Evolutionary conservation across 2,888 invertebrate genomes (phyloP).

Genomic region (Labia minor): DNA sequence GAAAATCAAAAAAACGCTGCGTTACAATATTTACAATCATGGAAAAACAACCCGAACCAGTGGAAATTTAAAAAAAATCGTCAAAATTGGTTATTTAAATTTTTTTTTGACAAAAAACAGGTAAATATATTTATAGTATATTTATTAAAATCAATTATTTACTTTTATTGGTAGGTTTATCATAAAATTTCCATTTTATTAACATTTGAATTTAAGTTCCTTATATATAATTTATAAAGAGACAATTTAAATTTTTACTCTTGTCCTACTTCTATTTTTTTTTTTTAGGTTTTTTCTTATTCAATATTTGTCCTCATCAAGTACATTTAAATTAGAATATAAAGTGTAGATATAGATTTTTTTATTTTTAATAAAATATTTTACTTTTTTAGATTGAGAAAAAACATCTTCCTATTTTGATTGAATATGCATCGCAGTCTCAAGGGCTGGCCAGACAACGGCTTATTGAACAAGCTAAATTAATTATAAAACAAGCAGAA

Average conservation of each 20-base stretch:
- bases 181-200: too few species aligned
- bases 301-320: too few species aligned
- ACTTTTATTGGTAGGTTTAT: neutral
- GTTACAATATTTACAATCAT: conserved; percentile 31
- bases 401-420: conserved; percentile 50
- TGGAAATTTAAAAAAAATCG: conserved; percentile 75
- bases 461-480: conserved; percentile 51
- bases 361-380: neutral
- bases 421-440: conserved; percentile 61
- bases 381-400: conserved; percentile 39
- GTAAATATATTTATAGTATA: conserved; percentile 23
- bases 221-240: too few species aligned
- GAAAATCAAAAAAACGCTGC: conserved; percentile 3
- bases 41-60: conserved; percentile 55
- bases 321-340: neutral
- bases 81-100: conserved; percentile 64
- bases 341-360: neutral
- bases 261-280: too few species aligned
- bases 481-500: conserved; percentile 47
- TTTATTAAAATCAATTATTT: neutral
- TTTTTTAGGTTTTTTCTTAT: too few species aligned
- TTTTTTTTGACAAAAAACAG: conserved; percentile 50
- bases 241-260: too few species aligned
- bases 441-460: conserved; percentile 54
- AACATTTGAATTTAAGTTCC: too few species aligned